Base-by-base conservation (phyloP, 2,113 vertebrate species). In the Ochotona princeps region DNA sequence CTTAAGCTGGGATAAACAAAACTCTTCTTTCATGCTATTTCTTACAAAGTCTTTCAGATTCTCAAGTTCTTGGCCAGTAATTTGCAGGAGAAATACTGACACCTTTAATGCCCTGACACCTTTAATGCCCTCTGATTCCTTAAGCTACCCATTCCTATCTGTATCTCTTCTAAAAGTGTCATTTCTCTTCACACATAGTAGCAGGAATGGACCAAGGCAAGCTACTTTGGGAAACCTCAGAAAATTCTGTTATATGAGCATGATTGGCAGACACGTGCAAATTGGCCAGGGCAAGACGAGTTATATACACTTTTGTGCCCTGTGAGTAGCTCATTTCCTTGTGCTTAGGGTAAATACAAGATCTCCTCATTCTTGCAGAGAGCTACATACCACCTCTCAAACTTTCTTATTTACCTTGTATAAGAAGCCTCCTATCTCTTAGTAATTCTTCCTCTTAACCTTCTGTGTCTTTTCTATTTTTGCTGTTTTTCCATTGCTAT, bases 381-480 rank as follows among this genome's bases (percentile, higher is more conserved):
- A 73, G 54, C 30, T 32, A 26, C 10, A 47, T 23, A 15, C 63
- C 60, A 70, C 73, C 85, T 65, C 44, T 49, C 65, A 47, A 65
- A 85, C 38, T 54, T 84, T 20, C n/a, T 76, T 1, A 26, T 21
- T 76, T 47, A 25, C 20, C 18, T n/a, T 67, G 20, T 30, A 8
- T 69, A 49, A 25, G 30, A 89, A 89, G 8, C 8, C 20, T 85
- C 32, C 38, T 78, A 2, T 44, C 63, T 73, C 15, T 65, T 80
- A 57, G 54, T 57, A 89, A 70, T 74, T 76, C 20, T 88, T 18
- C n/a, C 69, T 82, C 35, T 54, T 74, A 78, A 73, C 28, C 25
- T 79, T 83, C 69, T 72, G 87, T 73, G 80, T 38, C 84, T 90
- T 32, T 83, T 80, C 75, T 70, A 23, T 79, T 83, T 87, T 84